phyloP scores from a whole-genome alignment of 2,888 invertebrate species.

The Elmis aenea region DNA sequence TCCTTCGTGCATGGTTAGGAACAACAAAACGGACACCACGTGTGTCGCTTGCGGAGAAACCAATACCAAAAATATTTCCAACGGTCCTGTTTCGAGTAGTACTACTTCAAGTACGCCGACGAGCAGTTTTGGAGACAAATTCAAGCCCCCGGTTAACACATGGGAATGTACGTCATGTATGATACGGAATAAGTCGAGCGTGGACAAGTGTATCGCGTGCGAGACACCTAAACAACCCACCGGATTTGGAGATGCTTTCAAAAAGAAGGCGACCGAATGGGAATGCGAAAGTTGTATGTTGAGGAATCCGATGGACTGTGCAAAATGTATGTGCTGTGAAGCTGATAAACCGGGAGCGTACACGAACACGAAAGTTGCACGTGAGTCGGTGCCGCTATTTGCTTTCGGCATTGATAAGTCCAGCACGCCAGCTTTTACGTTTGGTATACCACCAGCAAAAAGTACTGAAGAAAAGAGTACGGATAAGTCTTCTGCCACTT shows the following conservation, averaged over 20 bases:
- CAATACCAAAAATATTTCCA: slow-evolving; percentile 45
- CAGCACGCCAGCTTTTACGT: slow-evolving; percentile 20
- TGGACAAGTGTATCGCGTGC: slow-evolving; percentile 52
- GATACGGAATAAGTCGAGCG: slow-evolving; percentile 50
- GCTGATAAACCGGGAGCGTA: slow-evolving; percentile 48
- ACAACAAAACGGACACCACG: slow-evolving; percentile 44
- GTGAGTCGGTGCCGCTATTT: slow-evolving; percentile 34
- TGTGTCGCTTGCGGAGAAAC: slow-evolving; percentile 60
- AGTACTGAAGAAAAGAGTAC: slow-evolving; percentile 14
- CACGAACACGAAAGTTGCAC: slow-evolving; percentile 17
- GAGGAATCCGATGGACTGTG: slow-evolving; percentile 48
- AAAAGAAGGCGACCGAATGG: slow-evolving; percentile 49
- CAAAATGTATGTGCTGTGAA: slow-evolving; percentile 56
- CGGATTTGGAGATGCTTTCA: slow-evolving; percentile 48
- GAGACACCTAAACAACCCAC: slow-evolving; percentile 45
- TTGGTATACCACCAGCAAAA: slow-evolving; percentile 18
- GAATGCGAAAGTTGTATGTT: slow-evolving; percentile 60
- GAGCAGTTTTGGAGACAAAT: slow-evolving; percentile 41
- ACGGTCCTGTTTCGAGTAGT: slow-evolving; percentile 3
- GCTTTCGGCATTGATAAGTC: slow-evolving; percentile 47
- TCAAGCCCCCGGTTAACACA: slow-evolving; percentile 48
- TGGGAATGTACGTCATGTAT: slow-evolving; percentile 60
- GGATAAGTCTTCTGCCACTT: no score
- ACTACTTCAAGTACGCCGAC: slow-evolving; percentile 51
- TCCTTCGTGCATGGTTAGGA: slow-evolving; percentile 56